A percentile compares a stretch with the other conserved stretches of the same genome.
These are phyloP conservation scores for Amphimallon solstitiale DNA, from an alignment of 2,888 invertebrate genomes.

Conservation along the genomic window DNA sequence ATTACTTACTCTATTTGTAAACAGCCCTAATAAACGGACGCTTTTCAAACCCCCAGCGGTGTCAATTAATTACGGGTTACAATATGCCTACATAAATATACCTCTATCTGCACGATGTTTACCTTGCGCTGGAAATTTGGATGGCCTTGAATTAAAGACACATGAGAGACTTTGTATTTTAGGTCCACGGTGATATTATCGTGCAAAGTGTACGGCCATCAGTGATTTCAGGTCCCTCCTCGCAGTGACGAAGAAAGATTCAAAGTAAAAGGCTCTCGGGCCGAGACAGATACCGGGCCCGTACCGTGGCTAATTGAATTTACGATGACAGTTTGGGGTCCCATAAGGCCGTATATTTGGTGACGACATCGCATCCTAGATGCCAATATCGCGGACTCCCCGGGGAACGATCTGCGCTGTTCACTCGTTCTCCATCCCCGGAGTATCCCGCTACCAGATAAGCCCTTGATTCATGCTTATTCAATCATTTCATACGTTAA, in stretches of 20 bases:
- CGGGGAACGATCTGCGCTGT: conserved; percentile 59
- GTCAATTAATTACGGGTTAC: no score
- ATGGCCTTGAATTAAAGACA: no score
- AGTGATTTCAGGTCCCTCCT: conserved; percentile 4
- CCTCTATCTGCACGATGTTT: no score
- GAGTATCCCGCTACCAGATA: conserved; percentile 41
- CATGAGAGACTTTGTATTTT: no score
- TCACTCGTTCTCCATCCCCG: conserved; percentile 39
- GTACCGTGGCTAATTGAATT: conserved; percentile 62
- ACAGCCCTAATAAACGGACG: no score
- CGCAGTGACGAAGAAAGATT: background rate
- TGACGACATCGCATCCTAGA: conserved; percentile 62
- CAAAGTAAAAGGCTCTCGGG: conserved; percentile 29
- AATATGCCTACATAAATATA: no score
- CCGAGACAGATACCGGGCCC: conserved; percentile 41
- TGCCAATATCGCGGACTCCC: conserved; percentile 61
- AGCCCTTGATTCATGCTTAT: conserved; percentile 45
- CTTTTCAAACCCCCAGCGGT: no score
- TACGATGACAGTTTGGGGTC: conserved; percentile 62
- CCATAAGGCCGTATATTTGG: conserved; percentile 63
- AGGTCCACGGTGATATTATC: no score
- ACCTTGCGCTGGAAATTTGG: no score
- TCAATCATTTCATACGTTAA: conserved; percentile 43
- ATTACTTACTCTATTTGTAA: no score
- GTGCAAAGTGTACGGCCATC: background rate